Percentiles rank a stretch among this genome's conserved stretches.
phyloP scores from a whole-genome alignment of 2,797 vertebrate genomes.

The Pseudotriccus pelzelni region DNA sequence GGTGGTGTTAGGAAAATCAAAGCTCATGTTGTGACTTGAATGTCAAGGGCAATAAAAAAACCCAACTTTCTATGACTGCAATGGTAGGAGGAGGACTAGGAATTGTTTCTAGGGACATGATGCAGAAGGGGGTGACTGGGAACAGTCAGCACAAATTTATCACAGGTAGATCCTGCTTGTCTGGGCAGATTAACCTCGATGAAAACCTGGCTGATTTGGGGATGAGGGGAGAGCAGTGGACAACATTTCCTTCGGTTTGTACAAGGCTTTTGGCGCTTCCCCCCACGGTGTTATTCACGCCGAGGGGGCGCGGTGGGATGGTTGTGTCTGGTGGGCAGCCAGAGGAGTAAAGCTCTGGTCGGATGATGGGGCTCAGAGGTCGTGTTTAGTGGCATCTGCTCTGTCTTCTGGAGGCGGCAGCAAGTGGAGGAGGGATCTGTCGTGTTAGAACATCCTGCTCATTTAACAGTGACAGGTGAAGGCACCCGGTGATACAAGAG shows the following conservation, averaged over 20 bases:
- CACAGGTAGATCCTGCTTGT: neutral
- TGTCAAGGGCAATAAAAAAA: neutral
- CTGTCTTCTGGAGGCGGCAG: neutral
- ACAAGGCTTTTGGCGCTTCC: neutral
- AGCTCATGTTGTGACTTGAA: neutral
- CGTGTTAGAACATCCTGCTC: accelerated
- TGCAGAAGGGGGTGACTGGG: neutral
- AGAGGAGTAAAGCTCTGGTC: neutral
- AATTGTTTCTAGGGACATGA: neutral
- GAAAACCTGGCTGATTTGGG: neutral
- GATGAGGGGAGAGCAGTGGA: neutral
- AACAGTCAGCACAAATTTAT: neutral
- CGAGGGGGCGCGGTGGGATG: neutral
- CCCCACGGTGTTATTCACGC: accelerated
- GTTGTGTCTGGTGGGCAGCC: neutral
- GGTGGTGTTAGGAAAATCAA: neutral
- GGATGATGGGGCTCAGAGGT: neutral
- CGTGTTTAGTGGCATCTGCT: accelerated
- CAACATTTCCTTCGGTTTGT: accelerated
- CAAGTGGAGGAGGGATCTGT: neutral
- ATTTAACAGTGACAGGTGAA: neutral
- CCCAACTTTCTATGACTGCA: neutral
- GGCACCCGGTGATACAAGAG: neutral
- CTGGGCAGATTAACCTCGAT: neutral
- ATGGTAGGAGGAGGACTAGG: neutral